phyloP scores from a whole-genome alignment of 2,888 invertebrate genomes.

The Hecatera dysodea region DNA sequence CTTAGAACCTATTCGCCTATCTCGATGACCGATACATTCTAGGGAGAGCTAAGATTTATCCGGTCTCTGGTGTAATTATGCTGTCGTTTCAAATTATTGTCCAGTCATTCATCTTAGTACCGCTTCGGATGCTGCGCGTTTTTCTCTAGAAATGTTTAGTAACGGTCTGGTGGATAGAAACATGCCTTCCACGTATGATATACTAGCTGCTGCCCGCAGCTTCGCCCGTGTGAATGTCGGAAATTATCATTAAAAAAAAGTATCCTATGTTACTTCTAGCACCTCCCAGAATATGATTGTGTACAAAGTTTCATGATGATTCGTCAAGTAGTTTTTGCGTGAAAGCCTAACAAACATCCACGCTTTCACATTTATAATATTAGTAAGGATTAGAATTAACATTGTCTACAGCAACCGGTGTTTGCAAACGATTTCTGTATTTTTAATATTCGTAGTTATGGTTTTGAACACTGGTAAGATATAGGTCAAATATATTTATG shows the following conservation, averaged over 20 bases:
- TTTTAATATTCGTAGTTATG: not conserved
- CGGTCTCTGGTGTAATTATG: conserved; percentile 53
- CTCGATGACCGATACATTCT: conserved; percentile 56
- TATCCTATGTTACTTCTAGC: too few species aligned
- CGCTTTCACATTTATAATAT: too few species aligned
- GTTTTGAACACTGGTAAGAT: too few species aligned
- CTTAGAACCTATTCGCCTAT: conserved; percentile 52
- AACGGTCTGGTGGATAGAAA: not conserved
- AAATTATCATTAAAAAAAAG: too few species aligned
- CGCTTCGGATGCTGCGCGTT: not conserved
- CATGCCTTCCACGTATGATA: not conserved
- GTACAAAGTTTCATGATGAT: too few species aligned
- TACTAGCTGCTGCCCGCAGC: too few species aligned
- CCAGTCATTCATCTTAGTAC: conserved; percentile 42
- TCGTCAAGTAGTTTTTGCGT: too few species aligned
- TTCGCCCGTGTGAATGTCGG: too few species aligned
- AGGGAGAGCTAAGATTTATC: conserved; percentile 42
- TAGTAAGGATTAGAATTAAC: too few species aligned
- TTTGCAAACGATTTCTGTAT: not conserved
- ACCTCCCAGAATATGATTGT: too few species aligned
- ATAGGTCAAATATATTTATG: too few species aligned
- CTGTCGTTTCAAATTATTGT: conserved; percentile 50
- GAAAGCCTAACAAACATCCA: too few species aligned
- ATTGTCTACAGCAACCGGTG: not conserved
- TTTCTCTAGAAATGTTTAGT: conserved; percentile 1